These are phyloP conservation scores for Microctonus aethiopoides DNA, from an alignment of 2,888 invertebrate genomes.

Conservation along the genomic window DNA sequence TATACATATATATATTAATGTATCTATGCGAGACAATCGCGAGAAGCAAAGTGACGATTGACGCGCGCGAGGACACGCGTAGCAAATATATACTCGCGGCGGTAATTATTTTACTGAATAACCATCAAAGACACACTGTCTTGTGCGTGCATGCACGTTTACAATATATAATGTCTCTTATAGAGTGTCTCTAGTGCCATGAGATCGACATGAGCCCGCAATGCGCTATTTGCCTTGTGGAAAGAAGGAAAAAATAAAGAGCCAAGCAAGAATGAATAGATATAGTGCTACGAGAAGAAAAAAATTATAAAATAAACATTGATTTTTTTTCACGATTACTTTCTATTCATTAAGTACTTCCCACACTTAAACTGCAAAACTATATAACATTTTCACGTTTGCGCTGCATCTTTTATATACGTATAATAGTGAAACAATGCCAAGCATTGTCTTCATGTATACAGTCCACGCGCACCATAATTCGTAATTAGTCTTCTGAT, in stretches of 20 bases:
- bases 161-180: background rate
- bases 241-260: background rate
- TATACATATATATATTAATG: background rate
- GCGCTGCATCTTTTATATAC: background rate
- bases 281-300: background rate
- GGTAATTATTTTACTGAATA: constrained; percentile 29
- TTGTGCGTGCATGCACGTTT: background rate
- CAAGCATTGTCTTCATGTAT: constrained; percentile 55
- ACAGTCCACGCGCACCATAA: constrained; percentile 43
- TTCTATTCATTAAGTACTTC: constrained; percentile 56
- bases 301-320: constrained; percentile 8
- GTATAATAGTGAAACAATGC: constrained; percentile 50
- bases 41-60: constrained; percentile 26
- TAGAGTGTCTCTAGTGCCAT: background rate
- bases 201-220: background rate
- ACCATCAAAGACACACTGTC: constrained; percentile 12
- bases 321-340: constrained; percentile 19
- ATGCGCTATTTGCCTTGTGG: background rate
- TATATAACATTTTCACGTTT: background rate
- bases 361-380: constrained; percentile 52
- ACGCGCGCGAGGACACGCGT: constrained; percentile 11
- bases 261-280: background rate
- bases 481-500: constrained; percentile 63
- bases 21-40: constrained; percentile 14
- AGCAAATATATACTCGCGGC: constrained; percentile 1